Base-by-base conservation (phyloP, 2,888 invertebrate species). In the Drosophila monieri region DNA sequence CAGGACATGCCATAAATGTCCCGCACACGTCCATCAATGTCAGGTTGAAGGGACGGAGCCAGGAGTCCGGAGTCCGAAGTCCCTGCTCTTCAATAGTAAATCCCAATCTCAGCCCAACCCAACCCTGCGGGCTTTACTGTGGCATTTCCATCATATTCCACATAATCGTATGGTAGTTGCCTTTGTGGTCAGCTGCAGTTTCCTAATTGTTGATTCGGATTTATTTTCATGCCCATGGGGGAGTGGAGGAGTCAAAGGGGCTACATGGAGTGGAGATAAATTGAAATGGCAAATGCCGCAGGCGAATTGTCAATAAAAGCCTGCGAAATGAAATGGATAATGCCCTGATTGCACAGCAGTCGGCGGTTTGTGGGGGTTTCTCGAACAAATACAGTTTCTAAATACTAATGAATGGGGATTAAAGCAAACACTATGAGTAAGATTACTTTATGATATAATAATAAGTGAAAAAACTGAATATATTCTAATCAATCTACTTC, bases 11-110 rank as follows among this genome's bases (percentile, higher is more conserved):
- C 84, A 70, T 70, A 79, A 80, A 72, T 70, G 73, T 66, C 46
- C 62, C 58, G 71, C 76, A 67, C 74, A 70, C 68, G 85, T 87
- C 81, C 83, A 66, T 81, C 88, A 87, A 66, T 60, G 62, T 78
- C 67, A 59, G 44, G 35, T 35, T 35, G 35, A 14, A 12, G 12
- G 39, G 32, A 43, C 37, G 35, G 21, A 23, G 21, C 4, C 21
- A 3, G 0, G 30, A 41, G 43, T 30, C 27, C 23, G 18, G 18
- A 23, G 21, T 23, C 21, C 21, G 5, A 41, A 41, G 43, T 30
- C 27, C 23, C 32, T 43, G 51, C 55, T 49, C 62, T 55, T 14
- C 23, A 41, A 41, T 41, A 18, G 59, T 53, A 56, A 32, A 54
- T 58, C 59, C 44, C 41, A 23, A 30, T 23, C 41, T n/a, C 53